phyloP scores from a whole-genome alignment of 2,888 invertebrate genomes.

The Sminthurinus aureus region DNA sequence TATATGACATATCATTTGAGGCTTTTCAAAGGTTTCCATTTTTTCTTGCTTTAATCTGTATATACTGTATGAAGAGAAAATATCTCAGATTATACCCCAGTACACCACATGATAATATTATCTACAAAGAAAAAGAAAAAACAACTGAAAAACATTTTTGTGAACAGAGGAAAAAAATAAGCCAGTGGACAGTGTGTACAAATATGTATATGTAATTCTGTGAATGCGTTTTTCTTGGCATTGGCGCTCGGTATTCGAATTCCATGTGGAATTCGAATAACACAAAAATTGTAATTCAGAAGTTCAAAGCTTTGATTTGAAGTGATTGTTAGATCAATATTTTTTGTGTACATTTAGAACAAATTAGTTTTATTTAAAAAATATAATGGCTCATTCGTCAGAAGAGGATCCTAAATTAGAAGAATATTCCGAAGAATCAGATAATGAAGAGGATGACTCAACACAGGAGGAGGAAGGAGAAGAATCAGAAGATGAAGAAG shows the following conservation, averaged over 20 bases:
- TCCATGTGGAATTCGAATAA: too few relatives aligned
- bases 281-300: not conserved
- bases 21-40: constrained; percentile 72
- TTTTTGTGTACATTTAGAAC: too few relatives aligned
- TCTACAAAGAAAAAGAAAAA: too few relatives aligned
- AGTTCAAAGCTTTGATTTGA: not conserved
- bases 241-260: too few relatives aligned
- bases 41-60: not conserved
- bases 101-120: too few relatives aligned
- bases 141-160: too few relatives aligned
- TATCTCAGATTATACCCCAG: too few relatives aligned
- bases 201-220: not conserved
- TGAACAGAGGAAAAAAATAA: not conserved
- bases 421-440: constrained; percentile 21
- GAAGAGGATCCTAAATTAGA: not conserved
- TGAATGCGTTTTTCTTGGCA: not conserved
- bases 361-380: not conserved
- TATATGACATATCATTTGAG: constrained; percentile 88
- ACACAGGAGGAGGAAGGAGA: not conserved
- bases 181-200: not conserved
- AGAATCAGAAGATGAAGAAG: constrained; percentile 27
- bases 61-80: too few relatives aligned
- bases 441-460: constrained; percentile 19
- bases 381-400: constrained; percentile 10
- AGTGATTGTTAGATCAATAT: too few relatives aligned